Evolutionary conservation across 2,888 invertebrate genomes (phyloP).

Genomic region (Malthinus flaveolus): DNA sequence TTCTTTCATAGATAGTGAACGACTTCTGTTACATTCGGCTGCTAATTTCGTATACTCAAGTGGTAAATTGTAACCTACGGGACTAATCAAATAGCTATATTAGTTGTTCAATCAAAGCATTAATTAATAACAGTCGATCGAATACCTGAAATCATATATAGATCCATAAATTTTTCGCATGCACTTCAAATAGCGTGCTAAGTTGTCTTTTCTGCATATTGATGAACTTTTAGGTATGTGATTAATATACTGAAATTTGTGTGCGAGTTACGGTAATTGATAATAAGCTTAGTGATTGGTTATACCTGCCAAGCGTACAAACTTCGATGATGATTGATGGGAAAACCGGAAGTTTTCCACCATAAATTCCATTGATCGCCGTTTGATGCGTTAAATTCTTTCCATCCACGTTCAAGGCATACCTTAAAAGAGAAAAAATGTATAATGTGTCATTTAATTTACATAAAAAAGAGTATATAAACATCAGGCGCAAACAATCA

Average conservation of each 20-base stretch:
- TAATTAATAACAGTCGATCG: neutral
- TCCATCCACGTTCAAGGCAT: conserved; percentile 79
- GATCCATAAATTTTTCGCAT: conserved; percentile 81
- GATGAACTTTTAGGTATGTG: conserved; percentile 82
- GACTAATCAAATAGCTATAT: too few species aligned
- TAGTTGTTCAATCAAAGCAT: too few species aligned
- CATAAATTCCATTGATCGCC: conserved; percentile 80
- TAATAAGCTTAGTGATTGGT: neutral
- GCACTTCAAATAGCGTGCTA: conserved; percentile 75
- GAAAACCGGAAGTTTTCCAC: conserved; percentile 82
- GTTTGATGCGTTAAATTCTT: conserved; percentile 68
- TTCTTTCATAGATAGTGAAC: conserved; percentile 41
- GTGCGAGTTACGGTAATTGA: neutral
- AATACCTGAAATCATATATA: conserved; percentile 80
- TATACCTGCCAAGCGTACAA: conserved; percentile 72
- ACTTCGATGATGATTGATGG: conserved; percentile 64
- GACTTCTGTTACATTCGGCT: conserved; percentile 69
- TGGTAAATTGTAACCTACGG: conserved; percentile 79
- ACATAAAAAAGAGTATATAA: too few species aligned
- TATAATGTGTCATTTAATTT: neutral
- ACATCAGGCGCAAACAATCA: too few species aligned
- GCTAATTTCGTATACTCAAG: conserved; percentile 83
- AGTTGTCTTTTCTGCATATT: conserved; percentile 82
- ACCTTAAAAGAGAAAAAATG: conserved; percentile 57
- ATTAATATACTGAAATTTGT: conserved; percentile 69